Evolutionary conservation across 2,797 vertebrate species (phyloP).

Genomic region (Otolemur crassicaudatus): DNA sequence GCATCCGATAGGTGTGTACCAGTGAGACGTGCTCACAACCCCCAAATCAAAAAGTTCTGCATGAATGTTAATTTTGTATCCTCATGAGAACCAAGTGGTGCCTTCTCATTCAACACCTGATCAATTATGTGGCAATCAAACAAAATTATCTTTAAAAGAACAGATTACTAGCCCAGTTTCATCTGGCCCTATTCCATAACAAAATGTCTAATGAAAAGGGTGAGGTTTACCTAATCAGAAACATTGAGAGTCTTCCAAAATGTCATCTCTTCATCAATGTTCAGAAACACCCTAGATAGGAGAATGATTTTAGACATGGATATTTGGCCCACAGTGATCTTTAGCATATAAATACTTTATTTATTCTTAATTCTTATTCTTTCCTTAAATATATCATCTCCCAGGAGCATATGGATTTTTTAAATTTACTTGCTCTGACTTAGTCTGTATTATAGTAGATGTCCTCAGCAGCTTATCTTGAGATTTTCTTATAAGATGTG

Average conservation of each 20-base stretch:
- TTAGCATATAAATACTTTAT: not conserved
- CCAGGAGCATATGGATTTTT: not conserved
- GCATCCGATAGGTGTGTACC: not conserved
- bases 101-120: not conserved
- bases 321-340: not conserved
- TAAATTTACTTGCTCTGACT: not conserved
- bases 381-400: not conserved
- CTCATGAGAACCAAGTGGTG: not conserved
- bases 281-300: not conserved
- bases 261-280: not conserved
- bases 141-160: conserved; percentile 15
- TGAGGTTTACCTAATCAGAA: not conserved
- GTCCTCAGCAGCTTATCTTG: not conserved
- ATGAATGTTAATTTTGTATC: not conserved
- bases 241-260: not conserved
- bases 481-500: not conserved
- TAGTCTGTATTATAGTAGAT: not conserved
- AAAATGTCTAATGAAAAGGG: not conserved
- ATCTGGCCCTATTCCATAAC: not conserved
- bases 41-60: not conserved
- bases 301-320: not conserved
- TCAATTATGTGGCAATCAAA: not conserved
- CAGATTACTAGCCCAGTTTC: not conserved
- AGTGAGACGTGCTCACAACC: not conserved
- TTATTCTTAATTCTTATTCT: not conserved